phyloP scores from a whole-genome alignment of 92 coral and sea anemone genomes.

The Porites cylindrica region DNA sequence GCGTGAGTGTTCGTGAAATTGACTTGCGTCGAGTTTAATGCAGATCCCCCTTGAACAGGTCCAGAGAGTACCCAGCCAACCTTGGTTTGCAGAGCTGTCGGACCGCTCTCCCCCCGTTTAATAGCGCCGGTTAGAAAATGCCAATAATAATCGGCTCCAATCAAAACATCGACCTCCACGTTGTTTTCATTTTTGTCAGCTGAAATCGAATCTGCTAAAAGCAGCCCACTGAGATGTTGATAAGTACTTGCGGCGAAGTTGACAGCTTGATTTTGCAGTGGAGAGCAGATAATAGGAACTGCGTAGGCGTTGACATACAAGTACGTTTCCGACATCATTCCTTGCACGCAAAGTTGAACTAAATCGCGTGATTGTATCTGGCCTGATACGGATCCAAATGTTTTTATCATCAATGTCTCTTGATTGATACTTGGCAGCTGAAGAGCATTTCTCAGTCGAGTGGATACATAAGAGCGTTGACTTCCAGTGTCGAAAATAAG shows the following conservation, averaged over 20 bases:
- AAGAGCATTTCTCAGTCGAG: too few relatives aligned
- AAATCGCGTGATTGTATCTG: too few relatives aligned
- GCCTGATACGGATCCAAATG: too few relatives aligned
- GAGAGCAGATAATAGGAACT: conserved; percentile 44
- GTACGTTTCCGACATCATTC: not conserved
- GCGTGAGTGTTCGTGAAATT: conserved; percentile 11
- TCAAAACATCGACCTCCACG: conserved; percentile 13
- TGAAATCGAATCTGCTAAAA: conserved; percentile 4
- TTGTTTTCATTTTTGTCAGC: too few relatives aligned
- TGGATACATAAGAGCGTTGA: too few relatives aligned
- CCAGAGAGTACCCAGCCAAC: conserved; percentile 61
- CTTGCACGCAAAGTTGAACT: not conserved
- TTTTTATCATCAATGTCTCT: too few relatives aligned
- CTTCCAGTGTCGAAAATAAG: too few relatives aligned
- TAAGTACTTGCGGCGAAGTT: conserved; percentile 23
- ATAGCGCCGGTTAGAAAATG: conserved; percentile 46
- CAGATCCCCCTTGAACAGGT: not conserved
- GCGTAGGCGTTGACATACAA: conserved; percentile 27
- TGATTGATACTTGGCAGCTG: too few relatives aligned
- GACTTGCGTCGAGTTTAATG: not conserved
- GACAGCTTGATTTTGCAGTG: conserved; percentile 26
- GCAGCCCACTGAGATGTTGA: conserved; percentile 11
- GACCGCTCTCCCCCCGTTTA: conserved; percentile 34
- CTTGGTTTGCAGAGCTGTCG: conserved; percentile 51
- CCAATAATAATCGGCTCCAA: conserved; percentile 66